Conservation (phyloP, 2,113 vertebrate species). For the Apus apus region DNA sequence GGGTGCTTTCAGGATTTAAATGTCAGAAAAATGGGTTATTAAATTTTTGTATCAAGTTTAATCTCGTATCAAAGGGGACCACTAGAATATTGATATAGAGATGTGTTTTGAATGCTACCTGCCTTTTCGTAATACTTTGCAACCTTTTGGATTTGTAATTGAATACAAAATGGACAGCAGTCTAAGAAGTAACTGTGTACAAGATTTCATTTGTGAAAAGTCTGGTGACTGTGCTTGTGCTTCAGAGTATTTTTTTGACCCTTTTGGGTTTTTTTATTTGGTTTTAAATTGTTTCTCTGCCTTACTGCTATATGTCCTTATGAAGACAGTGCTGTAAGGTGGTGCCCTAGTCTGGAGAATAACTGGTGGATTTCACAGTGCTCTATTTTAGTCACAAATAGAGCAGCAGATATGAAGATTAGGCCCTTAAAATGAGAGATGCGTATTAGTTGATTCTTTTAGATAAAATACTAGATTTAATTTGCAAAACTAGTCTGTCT, state of each 20-base stretch:
- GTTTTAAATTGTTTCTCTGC: background rate
- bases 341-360: background rate
- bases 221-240: rapidly evolving
- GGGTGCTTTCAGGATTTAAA: background rate
- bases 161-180: background rate
- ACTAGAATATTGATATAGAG: background rate
- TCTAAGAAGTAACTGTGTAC: background rate
- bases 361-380: background rate
- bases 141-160: background rate
- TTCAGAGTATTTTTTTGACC: background rate
- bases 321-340: background rate
- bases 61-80: background rate
- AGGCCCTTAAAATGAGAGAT: background rate
- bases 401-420: background rate
- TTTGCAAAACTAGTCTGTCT: background rate
- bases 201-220: background rate
- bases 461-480: background rate
- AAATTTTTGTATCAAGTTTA: background rate
- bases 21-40: background rate
- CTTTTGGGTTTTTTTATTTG: background rate
- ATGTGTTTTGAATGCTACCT: background rate
- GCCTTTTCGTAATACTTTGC: background rate
- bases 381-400: background rate
- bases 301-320: background rate
- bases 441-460: background rate